Conservation (phyloP, 2,113 vertebrate genomes). For the Tonatia bakeri region DNA sequence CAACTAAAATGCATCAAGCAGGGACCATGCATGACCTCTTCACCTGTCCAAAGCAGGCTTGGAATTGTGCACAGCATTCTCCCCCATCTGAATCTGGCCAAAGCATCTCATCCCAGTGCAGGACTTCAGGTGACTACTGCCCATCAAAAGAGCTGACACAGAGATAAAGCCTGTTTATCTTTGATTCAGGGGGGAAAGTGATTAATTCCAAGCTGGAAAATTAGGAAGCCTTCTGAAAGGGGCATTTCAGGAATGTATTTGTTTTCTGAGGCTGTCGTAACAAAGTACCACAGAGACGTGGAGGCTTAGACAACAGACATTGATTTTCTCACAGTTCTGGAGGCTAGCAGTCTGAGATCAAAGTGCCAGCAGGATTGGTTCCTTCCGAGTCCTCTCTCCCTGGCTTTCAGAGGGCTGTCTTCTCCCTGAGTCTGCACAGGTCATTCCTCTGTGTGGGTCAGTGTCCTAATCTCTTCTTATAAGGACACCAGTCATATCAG, state of each 20-base stretch:
- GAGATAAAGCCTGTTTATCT: neutral
- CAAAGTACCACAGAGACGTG: neutral
- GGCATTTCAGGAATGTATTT: neutral
- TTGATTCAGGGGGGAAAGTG: too few relatives aligned
- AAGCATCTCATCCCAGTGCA: too few relatives aligned
- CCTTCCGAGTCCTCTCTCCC: neutral
- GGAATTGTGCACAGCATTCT: too few relatives aligned
- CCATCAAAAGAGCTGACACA: neutral
- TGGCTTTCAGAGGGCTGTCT: neutral
- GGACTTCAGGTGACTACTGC: neutral
- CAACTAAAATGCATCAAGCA: neutral
- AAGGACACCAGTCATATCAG: neutral
- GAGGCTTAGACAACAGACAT: neutral
- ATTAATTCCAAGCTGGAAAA: neutral
- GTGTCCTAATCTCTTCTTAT: neutral
- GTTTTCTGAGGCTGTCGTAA: neutral
- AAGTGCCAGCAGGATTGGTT: too few relatives aligned
- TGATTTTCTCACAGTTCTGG: neutral
- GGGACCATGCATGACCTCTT: rapidly evolving
- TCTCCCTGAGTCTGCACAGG: neutral
- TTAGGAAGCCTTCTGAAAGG: neutral
- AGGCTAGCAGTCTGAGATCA: neutral
- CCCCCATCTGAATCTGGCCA: neutral
- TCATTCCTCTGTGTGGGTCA: too few relatives aligned
- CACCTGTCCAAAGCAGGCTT: neutral